phyloP scores from a whole-genome alignment of 2,888 invertebrate species.

The Patella caerulea region DNA sequence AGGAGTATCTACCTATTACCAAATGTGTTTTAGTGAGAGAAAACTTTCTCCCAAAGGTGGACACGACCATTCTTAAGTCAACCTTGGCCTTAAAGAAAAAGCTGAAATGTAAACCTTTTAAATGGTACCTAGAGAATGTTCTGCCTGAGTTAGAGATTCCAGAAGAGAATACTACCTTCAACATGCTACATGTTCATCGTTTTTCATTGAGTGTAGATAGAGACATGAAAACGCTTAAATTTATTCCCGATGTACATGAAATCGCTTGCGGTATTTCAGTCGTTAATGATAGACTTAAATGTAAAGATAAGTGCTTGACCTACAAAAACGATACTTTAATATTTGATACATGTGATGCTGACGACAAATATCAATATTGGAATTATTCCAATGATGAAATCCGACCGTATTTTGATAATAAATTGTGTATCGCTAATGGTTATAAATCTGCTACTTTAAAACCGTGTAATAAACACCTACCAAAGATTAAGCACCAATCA shows the following conservation, averaged over 20 bases:
- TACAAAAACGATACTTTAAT: background rate
- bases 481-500: background rate
- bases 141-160: background rate
- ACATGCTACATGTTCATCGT: too few species aligned
- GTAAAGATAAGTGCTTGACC: background rate
- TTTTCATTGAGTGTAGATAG: background rate
- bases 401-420: background rate
- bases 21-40: background rate
- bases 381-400: background rate
- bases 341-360: background rate
- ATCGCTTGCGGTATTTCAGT: background rate
- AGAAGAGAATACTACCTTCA: background rate
- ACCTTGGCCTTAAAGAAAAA: background rate
- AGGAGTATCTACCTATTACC: background rate
- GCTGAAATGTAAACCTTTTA: background rate
- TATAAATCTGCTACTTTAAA: background rate
- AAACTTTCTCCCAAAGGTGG: background rate
- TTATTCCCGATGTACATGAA: background rate
- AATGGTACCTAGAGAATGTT: background rate
- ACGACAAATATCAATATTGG: background rate
- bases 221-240: background rate
- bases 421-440: background rate
- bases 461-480: background rate
- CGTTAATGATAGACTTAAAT: background rate
- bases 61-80: background rate